Evolutionary conservation across 2,797 vertebrate genomes (phyloP), one percentile per base, ranked within the genome.

Genomic region (Malacoraja senta): DNA sequence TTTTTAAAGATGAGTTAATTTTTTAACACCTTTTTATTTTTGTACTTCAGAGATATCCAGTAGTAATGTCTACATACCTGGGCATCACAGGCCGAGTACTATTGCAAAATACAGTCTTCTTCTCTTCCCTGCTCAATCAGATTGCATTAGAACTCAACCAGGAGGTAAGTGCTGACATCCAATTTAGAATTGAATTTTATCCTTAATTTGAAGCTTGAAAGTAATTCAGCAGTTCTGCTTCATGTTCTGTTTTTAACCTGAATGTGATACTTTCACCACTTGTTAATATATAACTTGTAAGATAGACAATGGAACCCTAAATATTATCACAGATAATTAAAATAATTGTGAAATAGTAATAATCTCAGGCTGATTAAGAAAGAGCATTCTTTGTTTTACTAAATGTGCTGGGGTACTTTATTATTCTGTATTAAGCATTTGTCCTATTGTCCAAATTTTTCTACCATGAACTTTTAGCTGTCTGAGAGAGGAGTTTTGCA

Each of bases 41-140:
- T 72, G 63, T 72, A 80, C 83, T 79, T 8, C 95, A 98, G 99
- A 97, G 97, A 93, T 99, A 99, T 94, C 98, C 99, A 0, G 98
- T 99, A 93, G 97, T 99, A 94, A 99, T 99, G 99, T 98, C 98
- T 92, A 98, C 98, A 13, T 99, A 99, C 94, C 96, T 99, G 0
- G 98, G 98, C 68, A 97, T 99, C 86, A 97, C 98, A 93, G 99
- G 98, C 93, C 97, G 98, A 80, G 96, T 99, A 93, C 95, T 99
- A 1, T 96, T 99, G 77, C 98, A 99, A 96, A 99, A 99, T 96
- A 95, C 97, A 94, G 97, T 95, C 93, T 98, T 98, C 95, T 99
- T 99, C 96, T 99, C 97, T 21, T 96, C 98, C 35, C 96, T 99
- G 95, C 96, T 99, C 95, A 97, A 96, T 94, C 98, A 99, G 94